Evolutionary conservation across 2,888 invertebrate species (phyloP), one percentile per base, ranked within the genome.

Genomic region (Acrocyrtus sp.): DNA sequence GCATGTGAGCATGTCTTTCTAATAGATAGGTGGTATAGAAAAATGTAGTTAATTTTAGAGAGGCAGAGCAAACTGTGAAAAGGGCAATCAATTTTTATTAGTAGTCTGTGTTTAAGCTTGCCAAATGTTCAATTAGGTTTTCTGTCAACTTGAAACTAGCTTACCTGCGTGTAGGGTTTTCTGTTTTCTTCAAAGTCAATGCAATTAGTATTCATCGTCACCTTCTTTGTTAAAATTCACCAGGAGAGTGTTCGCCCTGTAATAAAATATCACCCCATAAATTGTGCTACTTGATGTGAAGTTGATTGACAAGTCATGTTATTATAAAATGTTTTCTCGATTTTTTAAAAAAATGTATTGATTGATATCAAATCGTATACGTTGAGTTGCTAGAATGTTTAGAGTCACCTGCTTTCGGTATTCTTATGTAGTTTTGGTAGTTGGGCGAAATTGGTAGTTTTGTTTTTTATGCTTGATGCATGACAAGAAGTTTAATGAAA

Each of bases 251-350:
- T 8, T 8, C 34, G 12, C 5, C 34, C 5, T 34, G 12, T 34
- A 34, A 34, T 12, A 34, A 5, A 8, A 8, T 34, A 12, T 12
- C 12, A 34, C 5, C 6, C 34, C 12, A 34, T 34, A 8, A 34
- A 34, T 34, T 34, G 5, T 12, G 3, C 17, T n/a, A n/a, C n/a
- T n/a, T n/a, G n/a, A 8, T 17, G 27, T 22, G n/a, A 15, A 41
- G 22, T 43, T 57, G 57, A 57, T 57, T 57, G 57, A 57, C 57
- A 26, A 56, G 57, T 57, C 26, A 19, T 43, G 45, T 57, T 43
- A 57, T 57, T 57, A 57, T 5, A 21, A 39, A 27, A 57, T n/a
- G 41, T 43, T n/a, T 34, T 34, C 34, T 34, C 6, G 12, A 5
- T 34, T 34, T 34, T 34, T 5, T 12, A 5, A 34, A n/a, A n/a